phyloP scores from a whole-genome alignment of 2,113 vertebrate species.

The Zosterops pallidus region DNA sequence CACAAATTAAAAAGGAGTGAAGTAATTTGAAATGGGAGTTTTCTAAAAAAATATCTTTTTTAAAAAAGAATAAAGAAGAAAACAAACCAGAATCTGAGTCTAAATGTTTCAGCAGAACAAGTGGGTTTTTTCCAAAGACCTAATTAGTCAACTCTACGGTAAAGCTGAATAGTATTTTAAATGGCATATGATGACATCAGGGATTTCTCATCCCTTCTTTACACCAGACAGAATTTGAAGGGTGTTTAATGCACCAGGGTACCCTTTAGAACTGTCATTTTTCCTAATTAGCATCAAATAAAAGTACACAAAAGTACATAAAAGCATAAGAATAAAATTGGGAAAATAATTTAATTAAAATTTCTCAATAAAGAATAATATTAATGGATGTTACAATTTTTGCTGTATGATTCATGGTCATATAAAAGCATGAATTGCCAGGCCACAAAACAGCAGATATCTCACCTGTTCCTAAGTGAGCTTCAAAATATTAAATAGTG shows the following conservation, averaged over 20 bases:
- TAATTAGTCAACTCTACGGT: background rate
- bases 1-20: constrained; percentile 9
- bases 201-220: background rate
- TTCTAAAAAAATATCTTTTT: background rate
- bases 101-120: background rate
- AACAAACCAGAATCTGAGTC: background rate
- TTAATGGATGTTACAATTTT: background rate
- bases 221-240: background rate
- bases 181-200: background rate
- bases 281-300: background rate
- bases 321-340: background rate
- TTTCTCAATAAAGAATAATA: background rate
- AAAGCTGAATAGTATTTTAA: background rate
- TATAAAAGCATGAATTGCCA: background rate
- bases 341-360: background rate
- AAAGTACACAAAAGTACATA: background rate
- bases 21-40: constrained; percentile 10
- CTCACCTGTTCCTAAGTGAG: background rate
- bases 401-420: background rate
- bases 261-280: background rate
- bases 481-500: background rate
- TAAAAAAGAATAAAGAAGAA: background rate
- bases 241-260: background rate
- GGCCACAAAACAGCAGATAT: background rate
- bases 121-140: background rate